These are phyloP conservation scores for Nomada fucata DNA, from an alignment of 2,888 invertebrate genomes.

Conservation along the genomic window DNA sequence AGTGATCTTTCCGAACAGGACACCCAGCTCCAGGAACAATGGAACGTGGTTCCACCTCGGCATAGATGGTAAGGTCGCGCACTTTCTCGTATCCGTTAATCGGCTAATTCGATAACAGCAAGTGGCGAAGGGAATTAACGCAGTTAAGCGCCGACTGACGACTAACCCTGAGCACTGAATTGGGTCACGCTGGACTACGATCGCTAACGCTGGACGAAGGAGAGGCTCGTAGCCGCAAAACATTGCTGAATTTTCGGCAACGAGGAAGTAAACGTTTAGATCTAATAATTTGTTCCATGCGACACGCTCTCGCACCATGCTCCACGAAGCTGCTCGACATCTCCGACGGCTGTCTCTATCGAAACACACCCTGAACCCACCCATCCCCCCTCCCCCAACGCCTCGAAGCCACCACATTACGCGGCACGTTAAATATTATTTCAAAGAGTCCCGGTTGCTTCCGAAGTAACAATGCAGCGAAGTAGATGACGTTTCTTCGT, in stretches of 20 bases:
- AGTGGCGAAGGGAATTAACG: slow-evolving; percentile 60
- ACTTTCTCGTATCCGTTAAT: slow-evolving; percentile 44
- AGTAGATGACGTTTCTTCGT: neutral
- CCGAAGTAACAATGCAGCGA: no score
- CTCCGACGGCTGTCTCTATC: no score
- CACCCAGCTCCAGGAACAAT: slow-evolving; percentile 93
- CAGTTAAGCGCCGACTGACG: slow-evolving; percentile 60
- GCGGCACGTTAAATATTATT: no score
- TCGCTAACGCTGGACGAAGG: slow-evolving; percentile 48
- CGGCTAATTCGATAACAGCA: slow-evolving; percentile 57
- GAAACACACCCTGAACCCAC: no score
- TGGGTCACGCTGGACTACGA: slow-evolving; percentile 58
- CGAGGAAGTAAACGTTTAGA: slow-evolving; percentile 51
- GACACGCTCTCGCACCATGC: no score
- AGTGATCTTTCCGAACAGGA: slow-evolving; percentile 94
- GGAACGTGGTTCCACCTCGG: slow-evolving; percentile 95
- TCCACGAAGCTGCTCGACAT: no score
- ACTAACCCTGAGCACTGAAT: slow-evolving; percentile 57
- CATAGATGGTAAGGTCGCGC: slow-evolving; percentile 90
- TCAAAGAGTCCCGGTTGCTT: no score
- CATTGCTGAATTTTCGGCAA: slow-evolving; percentile 44
- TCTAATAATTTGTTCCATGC: neutral
- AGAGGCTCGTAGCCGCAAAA: slow-evolving; percentile 45
- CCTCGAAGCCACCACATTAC: neutral
- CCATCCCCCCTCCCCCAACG: neutral